Evolutionary conservation across 2,113 vertebrate genomes (phyloP).

Genomic region (Tympanuchus pallidicinctus): DNA sequence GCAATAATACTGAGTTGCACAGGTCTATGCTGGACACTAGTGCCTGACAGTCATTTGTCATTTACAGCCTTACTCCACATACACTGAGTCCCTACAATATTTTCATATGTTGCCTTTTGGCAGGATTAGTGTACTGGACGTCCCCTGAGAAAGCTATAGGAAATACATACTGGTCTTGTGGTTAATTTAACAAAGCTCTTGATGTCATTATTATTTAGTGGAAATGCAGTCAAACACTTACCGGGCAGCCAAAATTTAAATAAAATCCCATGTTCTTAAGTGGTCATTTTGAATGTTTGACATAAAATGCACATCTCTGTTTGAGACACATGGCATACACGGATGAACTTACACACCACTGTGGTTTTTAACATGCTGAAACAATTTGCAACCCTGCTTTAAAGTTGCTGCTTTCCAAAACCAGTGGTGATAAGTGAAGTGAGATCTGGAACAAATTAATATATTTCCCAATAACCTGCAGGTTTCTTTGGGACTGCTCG

Average conservation of each 20-base stretch:
- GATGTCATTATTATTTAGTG: slow-evolving; percentile 39
- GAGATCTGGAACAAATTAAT: slow-evolving; percentile 54
- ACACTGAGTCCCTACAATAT: not conserved
- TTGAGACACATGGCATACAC: not conserved
- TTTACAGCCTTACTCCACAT: not conserved
- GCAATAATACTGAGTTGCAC: not conserved
- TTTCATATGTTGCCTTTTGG: not conserved
- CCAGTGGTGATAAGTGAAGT: slow-evolving; percentile 35
- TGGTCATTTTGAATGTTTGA: slow-evolving; percentile 36
- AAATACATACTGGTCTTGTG: slow-evolving; percentile 34
- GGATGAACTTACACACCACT: not conserved
- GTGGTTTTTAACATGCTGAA: slow-evolving; percentile 47
- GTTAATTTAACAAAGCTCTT: slow-evolving; percentile 50
- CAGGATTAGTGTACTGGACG: not conserved
- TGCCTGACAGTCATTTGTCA: not conserved
- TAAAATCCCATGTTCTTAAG: slow-evolving; percentile 42
- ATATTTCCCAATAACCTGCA: slow-evolving; percentile 19
- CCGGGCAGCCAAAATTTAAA: slow-evolving; percentile 32
- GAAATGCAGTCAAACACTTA: slow-evolving; percentile 28
- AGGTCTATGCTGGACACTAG: not conserved
- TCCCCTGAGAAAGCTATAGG: slow-evolving; percentile 2
- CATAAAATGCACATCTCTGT: slow-evolving; percentile 28
- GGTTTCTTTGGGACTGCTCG: slow-evolving; percentile 21
- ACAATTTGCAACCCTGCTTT: slow-evolving; percentile 7
- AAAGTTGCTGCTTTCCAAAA: slow-evolving; percentile 32